Percentiles rank a stretch among this genome's conserved stretches.
phyloP scores from a whole-genome alignment of 1,140 invertebrate genomes.

The Nephotettix cincticeps region DNA sequence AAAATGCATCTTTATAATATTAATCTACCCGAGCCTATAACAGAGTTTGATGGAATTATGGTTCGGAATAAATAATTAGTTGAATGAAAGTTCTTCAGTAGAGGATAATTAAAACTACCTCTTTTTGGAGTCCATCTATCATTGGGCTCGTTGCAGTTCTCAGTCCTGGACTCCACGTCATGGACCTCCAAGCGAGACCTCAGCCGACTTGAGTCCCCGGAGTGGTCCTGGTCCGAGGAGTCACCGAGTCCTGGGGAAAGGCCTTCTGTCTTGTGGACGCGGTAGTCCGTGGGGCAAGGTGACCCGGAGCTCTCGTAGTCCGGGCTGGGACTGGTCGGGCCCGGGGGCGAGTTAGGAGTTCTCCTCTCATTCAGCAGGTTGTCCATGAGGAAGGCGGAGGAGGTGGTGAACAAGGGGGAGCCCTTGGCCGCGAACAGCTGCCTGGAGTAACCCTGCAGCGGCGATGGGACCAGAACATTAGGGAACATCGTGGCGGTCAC shows the following conservation, averaged over 20 bases:
- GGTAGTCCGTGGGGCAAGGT: conserved; percentile 24
- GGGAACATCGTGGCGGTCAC: background rate
- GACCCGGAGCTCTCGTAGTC: conserved; percentile 16
- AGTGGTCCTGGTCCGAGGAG: background rate
- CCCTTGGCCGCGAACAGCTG: background rate
- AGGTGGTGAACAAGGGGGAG: background rate
- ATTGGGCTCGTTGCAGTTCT: background rate
- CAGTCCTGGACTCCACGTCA: background rate
- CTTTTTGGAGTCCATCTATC: conserved; percentile 11
- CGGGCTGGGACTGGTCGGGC: background rate
- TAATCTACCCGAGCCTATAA: too few species aligned
- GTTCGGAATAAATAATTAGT: too few species aligned
- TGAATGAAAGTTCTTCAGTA: too few species aligned
- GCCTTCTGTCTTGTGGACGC: background rate
- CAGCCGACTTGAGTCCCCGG: background rate
- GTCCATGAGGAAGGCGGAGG: conserved; percentile 23
- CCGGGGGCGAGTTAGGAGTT: background rate
- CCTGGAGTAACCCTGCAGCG: background rate
- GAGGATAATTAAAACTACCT: background rate
- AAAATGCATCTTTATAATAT: too few species aligned
- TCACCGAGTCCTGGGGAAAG: background rate
- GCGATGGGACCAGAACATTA: background rate
- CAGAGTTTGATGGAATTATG: too few species aligned
- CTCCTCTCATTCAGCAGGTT: conserved; percentile 1
- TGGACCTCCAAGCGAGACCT: background rate